Evolutionary conservation across 2,797 vertebrate species (phyloP).

Genomic region (Pseudochirops cupreus): DNA sequence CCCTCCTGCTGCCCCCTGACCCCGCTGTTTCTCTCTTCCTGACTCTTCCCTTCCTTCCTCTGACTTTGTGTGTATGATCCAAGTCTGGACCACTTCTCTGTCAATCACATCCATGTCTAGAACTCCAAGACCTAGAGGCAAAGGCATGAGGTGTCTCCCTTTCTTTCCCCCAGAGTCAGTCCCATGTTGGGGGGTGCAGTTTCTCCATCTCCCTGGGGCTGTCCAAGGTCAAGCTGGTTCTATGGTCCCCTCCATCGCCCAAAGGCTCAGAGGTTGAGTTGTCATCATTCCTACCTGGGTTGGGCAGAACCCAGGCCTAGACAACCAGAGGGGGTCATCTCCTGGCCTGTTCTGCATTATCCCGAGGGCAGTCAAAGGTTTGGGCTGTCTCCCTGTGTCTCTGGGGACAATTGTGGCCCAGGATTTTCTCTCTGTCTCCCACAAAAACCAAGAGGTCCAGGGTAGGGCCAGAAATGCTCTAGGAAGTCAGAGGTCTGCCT

Average conservation of each 20-base stretch:
- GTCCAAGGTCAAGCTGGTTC: too few relatives aligned
- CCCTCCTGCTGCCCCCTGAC: not conserved
- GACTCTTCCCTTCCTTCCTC: not conserved
- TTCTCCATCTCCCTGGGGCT: not conserved
- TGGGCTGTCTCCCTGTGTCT: not conserved
- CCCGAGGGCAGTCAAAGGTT: not conserved
- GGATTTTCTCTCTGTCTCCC: not conserved
- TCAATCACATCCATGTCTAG: not conserved
- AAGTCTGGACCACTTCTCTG: not conserved
- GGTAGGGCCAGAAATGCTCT: not conserved
- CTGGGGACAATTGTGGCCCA: not conserved
- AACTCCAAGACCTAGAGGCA: not conserved
- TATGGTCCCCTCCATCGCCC: not conserved
- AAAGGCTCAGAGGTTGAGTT: not conserved
- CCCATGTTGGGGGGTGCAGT: too few relatives aligned
- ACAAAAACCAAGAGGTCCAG: not conserved
- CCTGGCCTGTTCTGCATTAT: not conserved
- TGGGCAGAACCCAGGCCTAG: too few relatives aligned
- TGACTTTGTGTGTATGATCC: too few relatives aligned
- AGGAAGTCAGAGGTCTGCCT: not conserved
- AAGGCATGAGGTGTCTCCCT: not conserved
- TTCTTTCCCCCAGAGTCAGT: not conserved
- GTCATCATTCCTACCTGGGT: too few relatives aligned
- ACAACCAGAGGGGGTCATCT: not conserved
- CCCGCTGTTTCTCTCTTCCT: fast-evolving